Evolutionary conservation across 2,888 invertebrate genomes (phyloP).

Genomic region (Seira sanloemensis): DNA sequence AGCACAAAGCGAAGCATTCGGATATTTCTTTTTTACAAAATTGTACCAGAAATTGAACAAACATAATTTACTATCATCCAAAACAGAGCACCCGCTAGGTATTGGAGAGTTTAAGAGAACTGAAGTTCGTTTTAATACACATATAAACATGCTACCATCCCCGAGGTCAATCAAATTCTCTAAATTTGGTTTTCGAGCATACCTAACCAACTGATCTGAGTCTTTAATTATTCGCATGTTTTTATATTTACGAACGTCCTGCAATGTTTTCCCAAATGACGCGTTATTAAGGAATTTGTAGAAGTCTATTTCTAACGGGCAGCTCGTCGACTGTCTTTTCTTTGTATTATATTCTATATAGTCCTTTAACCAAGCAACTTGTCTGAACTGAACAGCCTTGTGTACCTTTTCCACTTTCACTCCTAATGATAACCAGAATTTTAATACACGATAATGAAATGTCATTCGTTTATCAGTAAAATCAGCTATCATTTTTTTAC

Average conservation of each 20-base stretch:
- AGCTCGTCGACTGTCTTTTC: background rate
- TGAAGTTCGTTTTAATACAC: background rate
- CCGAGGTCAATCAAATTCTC: slow-evolving; percentile 3
- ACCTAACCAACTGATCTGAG: background rate
- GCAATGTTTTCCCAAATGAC: slow-evolving; percentile 32
- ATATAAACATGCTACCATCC: background rate
- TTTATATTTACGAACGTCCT: slow-evolving; percentile 36
- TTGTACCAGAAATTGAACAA: slow-evolving; percentile 50
- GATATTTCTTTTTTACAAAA: slow-evolving; percentile 18
- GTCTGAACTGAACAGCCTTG: slow-evolving; percentile 17
- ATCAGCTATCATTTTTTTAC: slow-evolving; percentile 38
- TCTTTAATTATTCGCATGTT: slow-evolving; percentile 42
- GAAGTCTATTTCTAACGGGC: background rate
- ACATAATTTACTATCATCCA: slow-evolving; percentile 29
- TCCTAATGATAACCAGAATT: slow-evolving; percentile 31
- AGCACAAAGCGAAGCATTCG: background rate
- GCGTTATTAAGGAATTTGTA: slow-evolving; percentile 33
- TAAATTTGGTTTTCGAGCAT: slow-evolving; percentile 49
- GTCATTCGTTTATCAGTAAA: slow-evolving; percentile 8
- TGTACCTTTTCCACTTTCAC: slow-evolving; percentile 31
- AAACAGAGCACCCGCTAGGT: slow-evolving; percentile 27
- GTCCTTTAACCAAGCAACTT: slow-evolving; percentile 20
- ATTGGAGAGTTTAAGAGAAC: slow-evolving; percentile 37
- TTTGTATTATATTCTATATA: slow-evolving; percentile 30
- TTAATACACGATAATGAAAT: slow-evolving; percentile 42